phyloP scores from a whole-genome alignment of 2,797 vertebrate species.

The Myotis daubentonii region DNA sequence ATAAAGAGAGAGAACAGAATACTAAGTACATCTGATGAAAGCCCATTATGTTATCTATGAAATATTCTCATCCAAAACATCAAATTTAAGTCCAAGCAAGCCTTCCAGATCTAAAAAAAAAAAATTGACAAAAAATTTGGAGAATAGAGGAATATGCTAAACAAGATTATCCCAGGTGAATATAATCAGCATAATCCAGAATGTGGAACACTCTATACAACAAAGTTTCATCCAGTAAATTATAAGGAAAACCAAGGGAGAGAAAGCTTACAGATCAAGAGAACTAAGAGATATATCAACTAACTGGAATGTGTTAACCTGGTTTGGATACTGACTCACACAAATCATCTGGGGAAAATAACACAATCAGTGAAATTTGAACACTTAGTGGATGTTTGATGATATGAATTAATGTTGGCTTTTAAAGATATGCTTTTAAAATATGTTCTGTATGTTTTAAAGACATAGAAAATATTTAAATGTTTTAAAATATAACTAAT shows the following conservation, averaged over 20 bases:
- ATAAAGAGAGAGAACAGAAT: background rate
- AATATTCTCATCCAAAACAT: background rate
- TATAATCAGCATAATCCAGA: background rate
- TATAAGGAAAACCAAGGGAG: background rate
- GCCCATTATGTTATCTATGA: background rate
- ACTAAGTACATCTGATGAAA: background rate
- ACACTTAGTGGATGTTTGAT: background rate
- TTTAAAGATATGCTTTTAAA: background rate
- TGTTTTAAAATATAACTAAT: background rate
- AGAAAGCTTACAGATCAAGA: background rate
- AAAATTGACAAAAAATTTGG: background rate
- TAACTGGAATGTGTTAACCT: background rate
- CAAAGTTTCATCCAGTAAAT: background rate
- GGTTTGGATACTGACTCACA: background rate
- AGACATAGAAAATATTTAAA: background rate
- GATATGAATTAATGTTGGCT: background rate
- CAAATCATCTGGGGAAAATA: background rate
- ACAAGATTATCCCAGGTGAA: background rate
- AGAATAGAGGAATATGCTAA: background rate
- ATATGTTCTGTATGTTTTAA: background rate
- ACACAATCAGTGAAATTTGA: background rate
- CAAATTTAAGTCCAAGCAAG: background rate
- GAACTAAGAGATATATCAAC: background rate
- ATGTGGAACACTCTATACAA: background rate
- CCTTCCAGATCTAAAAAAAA: background rate